Base-by-base conservation (phyloP, 2,113 vertebrate species). In the Phylloscopus trochilus region DNA sequence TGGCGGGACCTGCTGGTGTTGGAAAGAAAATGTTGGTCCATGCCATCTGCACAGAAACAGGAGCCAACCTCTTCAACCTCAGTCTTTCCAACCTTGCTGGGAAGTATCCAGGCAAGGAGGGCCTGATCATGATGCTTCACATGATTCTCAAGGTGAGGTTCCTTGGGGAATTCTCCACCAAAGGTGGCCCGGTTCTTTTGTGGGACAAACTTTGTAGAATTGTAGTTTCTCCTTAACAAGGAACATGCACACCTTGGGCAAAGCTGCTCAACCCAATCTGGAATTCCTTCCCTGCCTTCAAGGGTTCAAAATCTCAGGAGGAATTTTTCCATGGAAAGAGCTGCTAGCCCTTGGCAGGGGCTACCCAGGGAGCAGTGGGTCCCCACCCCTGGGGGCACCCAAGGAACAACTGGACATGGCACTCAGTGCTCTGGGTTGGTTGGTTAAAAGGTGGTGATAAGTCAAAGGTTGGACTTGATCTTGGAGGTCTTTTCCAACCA, bases 21-120 rank as follows among this genome's bases (percentile, higher is more conserved):
- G 99, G 98, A 5, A 99, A 99, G 97, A 98, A 97, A 66, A 98
- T 98, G 98, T 94, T 99, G 88, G 97, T 99, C 27, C 98, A 98
- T 8, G 98, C 98, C 82, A 96, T 98, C 90, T 99, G 98, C 93
- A 99, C 98, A 0, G 98, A 99, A 96, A 98, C 98, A 0, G 98
- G 98, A 72, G 98, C 99, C 77, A 99, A 98, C 94, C 98, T 99
- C 92, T 99, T 99, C 93, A 96, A 98, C 90, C 78, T 99, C 63
- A 98, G 98, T 1, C 33, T 98, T 4, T 83, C 93, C 19, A 98
- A 97, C 91, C 83, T 98, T 5, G 82, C 93, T 2, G 97, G 98
- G 17, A 99, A 98, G 78, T 98, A 98, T 69, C 97, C 97, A 0
- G 98, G 98, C 92, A 97, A 83, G 27, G 93, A 5, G 0, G 97